A percentile compares a stretch with the other conserved stretches of the same genome.
phyloP scores from a whole-genome alignment of 2,888 invertebrate species.

The Dryobota labecula region DNA sequence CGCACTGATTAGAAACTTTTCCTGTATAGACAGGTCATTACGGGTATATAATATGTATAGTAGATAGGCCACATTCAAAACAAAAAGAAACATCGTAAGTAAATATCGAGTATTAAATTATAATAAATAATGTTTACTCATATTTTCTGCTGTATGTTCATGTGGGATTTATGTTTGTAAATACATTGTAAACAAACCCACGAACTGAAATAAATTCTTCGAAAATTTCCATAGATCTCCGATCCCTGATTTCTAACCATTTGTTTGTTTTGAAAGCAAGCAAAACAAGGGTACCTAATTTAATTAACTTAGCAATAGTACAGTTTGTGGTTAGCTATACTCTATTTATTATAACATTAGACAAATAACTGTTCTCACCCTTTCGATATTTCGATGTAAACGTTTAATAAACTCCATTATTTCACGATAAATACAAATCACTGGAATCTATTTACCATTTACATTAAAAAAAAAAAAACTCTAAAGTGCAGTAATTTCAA shows the following conservation, averaged over 20 bases:
- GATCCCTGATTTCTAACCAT: background rate
- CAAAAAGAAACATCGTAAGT: background rate
- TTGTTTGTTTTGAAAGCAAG: background rate
- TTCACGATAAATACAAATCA: too few relatives aligned
- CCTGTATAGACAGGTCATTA: too few relatives aligned
- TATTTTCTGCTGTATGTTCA: background rate
- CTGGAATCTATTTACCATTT: too few relatives aligned
- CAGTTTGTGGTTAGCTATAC: background rate
- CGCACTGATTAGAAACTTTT: too few relatives aligned
- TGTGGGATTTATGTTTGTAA: background rate
- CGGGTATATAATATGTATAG: too few relatives aligned
- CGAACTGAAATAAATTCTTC: background rate
- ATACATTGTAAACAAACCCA: background rate
- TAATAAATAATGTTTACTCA: background rate
- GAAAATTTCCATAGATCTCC: background rate
- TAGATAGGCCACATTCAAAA: background rate
- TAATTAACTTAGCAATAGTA: background rate
- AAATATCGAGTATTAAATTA: background rate
- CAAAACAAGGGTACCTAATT: background rate
- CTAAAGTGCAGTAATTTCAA: too few relatives aligned
- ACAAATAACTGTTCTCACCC: too few relatives aligned
- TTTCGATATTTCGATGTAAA: too few relatives aligned
- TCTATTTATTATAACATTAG: too few relatives aligned
- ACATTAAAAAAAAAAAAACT: too few relatives aligned
- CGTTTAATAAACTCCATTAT: too few relatives aligned